phyloP scores from a whole-genome alignment of 2,113 vertebrate species.

The Labeo rohita region DNA sequence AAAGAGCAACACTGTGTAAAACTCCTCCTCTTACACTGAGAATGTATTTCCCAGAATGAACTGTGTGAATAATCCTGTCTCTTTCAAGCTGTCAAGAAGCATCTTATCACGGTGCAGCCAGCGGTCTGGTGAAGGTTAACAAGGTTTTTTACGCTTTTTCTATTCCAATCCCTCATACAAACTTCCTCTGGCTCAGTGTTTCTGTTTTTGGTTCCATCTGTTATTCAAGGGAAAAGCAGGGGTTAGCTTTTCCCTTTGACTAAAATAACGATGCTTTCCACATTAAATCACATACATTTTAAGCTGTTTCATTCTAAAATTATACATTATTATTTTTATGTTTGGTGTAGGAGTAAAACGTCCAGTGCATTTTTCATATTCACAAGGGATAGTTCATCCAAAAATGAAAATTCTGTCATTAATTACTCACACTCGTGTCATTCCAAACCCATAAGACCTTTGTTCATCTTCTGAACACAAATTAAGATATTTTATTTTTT shows the following conservation, averaged over 20 bases:
- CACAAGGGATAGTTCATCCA: too few species aligned
- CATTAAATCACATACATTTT: background rate
- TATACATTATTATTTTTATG: background rate
- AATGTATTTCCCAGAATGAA: background rate
- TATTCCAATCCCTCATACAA: background rate
- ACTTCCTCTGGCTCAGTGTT: constrained; percentile 4
- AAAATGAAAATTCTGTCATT: too few species aligned
- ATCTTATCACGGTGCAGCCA: background rate
- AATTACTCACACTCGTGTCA: too few species aligned
- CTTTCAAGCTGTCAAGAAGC: constrained; percentile 24
- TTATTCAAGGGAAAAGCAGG: constrained; percentile 1
- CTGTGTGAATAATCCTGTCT: background rate
- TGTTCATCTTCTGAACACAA: too few species aligned
- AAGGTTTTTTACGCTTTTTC: constrained; percentile 10
- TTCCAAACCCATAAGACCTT: too few species aligned
- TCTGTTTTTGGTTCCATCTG: constrained; percentile 15
- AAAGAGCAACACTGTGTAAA: background rate
- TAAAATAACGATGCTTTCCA: background rate
- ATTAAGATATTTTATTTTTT: too few species aligned
- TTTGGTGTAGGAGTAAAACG: background rate
- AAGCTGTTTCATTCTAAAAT: background rate
- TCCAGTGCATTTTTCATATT: too few species aligned
- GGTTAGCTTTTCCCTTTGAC: background rate
- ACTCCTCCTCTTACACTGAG: background rate
- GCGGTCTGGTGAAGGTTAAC: background rate